Evolutionary conservation across 2,888 invertebrate species (phyloP), one percentile per base, ranked within the genome.

Genomic region (Athetis lepigone): DNA sequence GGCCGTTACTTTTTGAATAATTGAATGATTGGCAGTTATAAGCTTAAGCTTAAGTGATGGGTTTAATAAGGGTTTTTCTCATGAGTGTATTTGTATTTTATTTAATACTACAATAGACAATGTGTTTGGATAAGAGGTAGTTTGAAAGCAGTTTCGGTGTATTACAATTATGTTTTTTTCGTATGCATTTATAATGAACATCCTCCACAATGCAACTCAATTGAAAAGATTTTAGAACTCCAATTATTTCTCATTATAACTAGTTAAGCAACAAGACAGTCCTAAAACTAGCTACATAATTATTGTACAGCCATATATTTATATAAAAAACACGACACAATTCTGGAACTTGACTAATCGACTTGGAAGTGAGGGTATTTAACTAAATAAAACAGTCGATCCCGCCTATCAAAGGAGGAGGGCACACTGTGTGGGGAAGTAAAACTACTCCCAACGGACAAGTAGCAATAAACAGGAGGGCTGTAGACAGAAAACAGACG

Each of bases 401-500:
- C 67, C 76, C 74, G 83, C 86, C 84, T 88, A 86, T 85, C 86
- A 89, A 89, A 89, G 86, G 79, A 79, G 60, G 79, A 77, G 51
- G 62, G 68, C 62, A 75, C 70, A 77, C 69, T 74, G 74, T 79
- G 73, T 71, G 70, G 80, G 85, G 80, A 79, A 83, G 82, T 82
- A 84, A 86, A 88, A 87, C 89, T 84, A 81, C 81, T 80, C 85
- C 85, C 86, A 83, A 80, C 72, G 84, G 88, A 90, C 92, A 84
- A 85, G 83, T 81, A 88, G 85, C 82, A 91, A 93, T 91, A 94
- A 94, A 94, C 94, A 94, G 76, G 72, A 79, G 86, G 79, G 82
- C 78, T 75, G 74, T 70, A 80, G 94, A 94, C 88, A 92, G 86
- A 91, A 91, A 92, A 87, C 94, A 94, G 94, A 94, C 90, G 90